These are phyloP conservation scores for Pseudomyrmex gracilis DNA, from an alignment of 1,140 invertebrate species.

Conservation along the genomic window DNA sequence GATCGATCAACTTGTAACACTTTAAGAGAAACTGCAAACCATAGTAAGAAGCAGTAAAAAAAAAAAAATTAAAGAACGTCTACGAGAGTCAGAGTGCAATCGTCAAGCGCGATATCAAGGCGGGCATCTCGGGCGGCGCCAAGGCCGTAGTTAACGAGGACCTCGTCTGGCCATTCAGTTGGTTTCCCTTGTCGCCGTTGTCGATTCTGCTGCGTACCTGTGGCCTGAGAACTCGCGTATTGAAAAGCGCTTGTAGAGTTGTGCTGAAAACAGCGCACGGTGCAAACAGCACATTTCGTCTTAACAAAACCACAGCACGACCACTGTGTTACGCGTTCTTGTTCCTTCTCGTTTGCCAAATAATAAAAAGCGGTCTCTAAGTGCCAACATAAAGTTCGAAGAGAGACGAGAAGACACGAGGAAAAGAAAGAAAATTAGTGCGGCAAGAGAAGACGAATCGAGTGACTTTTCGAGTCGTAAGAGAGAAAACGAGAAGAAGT, in stretches of 20 bases:
- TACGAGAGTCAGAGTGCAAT: conserved; percentile 59
- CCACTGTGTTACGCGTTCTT: conserved; percentile 65
- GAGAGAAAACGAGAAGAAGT: conserved; percentile 31
- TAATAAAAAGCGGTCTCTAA: conserved; percentile 46
- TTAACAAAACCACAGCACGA: conserved; percentile 59
- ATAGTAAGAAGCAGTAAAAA: neutral
- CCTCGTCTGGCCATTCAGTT: conserved; percentile 77
- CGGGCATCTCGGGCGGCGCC: conserved; percentile 76
- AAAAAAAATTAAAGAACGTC: conserved; percentile 59
- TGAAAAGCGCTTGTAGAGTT: conserved; percentile 59
- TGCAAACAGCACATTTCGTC: conserved; percentile 58
- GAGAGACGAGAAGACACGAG: neutral
- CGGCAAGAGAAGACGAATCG: neutral
- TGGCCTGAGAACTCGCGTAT: conserved; percentile 40
- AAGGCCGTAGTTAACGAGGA: conserved; percentile 79
- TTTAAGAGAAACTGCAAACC: neutral
- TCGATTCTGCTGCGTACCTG: conserved; percentile 69
- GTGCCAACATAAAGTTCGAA: neutral
- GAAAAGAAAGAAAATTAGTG: conserved; percentile 6
- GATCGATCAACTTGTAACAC: neutral
- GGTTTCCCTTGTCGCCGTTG: conserved; percentile 62
- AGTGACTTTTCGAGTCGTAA: conserved; percentile 22
- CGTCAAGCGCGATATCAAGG: conserved; percentile 74
- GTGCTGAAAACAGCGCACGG: conserved; percentile 40
- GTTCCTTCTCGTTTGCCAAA: conserved; percentile 39